phyloP scores from a whole-genome alignment of 2,797 vertebrate species.

The Alauda arvensis region DNA sequence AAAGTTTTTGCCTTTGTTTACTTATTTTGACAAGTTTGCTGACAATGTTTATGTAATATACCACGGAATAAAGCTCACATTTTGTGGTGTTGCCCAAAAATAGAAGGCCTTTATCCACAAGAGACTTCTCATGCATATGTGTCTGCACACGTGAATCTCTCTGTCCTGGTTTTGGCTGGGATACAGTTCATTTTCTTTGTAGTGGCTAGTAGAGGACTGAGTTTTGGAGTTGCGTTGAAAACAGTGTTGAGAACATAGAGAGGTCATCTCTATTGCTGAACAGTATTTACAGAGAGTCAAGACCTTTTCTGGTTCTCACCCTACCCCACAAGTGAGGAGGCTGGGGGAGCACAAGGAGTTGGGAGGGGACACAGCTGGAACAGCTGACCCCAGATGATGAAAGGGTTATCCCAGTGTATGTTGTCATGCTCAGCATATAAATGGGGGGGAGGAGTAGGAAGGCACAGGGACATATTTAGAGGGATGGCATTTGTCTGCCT shows the following conservation, averaged over 20 bases:
- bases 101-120: background rate
- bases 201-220: background rate
- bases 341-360: background rate
- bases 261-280: background rate
- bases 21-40: background rate
- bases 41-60: background rate
- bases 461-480: accelerated
- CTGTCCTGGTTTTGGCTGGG: background rate
- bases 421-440: background rate
- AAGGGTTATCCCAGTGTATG: too few species aligned
- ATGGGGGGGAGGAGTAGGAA: background rate
- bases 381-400: background rate
- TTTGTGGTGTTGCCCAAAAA: background rate
- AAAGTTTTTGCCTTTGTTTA: background rate
- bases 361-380: background rate
- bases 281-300: background rate
- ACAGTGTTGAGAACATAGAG: background rate
- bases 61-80: background rate
- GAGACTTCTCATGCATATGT: background rate
- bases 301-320: background rate
- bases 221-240: background rate
- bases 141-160: background rate
- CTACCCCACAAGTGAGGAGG: too few species aligned
- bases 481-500: background rate
- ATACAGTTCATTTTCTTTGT: background rate